A percentile compares a stretch with the other conserved stretches of the same genome.
phyloP scores from a whole-genome alignment of 2,888 invertebrate species.

The Lochmaea crataegi region DNA sequence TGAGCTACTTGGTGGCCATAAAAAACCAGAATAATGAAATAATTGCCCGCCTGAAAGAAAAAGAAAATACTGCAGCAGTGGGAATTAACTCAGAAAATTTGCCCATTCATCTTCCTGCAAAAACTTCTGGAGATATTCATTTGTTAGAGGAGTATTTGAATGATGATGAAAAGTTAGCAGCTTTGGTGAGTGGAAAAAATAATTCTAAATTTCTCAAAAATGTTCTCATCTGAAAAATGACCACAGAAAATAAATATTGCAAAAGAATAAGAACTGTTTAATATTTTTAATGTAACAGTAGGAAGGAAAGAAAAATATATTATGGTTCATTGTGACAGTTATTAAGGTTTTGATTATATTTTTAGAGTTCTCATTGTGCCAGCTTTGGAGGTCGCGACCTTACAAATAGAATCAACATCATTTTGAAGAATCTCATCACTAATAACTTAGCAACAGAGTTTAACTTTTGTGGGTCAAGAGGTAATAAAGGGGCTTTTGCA shows the following conservation, averaged over 20 bases:
- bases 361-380: slow-evolving; percentile 18
- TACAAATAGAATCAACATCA: slow-evolving; percentile 19
- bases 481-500: slow-evolving; percentile 18
- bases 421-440: slow-evolving; percentile 19
- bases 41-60: slow-evolving; percentile 5
- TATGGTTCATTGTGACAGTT: background rate
- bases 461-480: slow-evolving; percentile 21
- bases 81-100: slow-evolving; percentile 14
- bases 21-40: slow-evolving; percentile 20
- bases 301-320: background rate
- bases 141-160: slow-evolving; percentile 5
- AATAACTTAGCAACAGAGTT: slow-evolving; percentile 6
- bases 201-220: background rate
- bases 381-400: slow-evolving; percentile 18
- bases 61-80: slow-evolving; percentile 15
- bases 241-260: background rate
- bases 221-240: background rate
- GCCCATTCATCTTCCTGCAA: slow-evolving; percentile 18
- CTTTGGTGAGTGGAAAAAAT: slow-evolving; percentile 5
- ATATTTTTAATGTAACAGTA: background rate
- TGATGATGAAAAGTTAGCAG: slow-evolving; percentile 8
- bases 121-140: slow-evolving; percentile 14
- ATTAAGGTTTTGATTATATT: background rate
- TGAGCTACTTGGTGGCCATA: slow-evolving; percentile 14
- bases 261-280: background rate